Base-by-base conservation (phyloP, 1,140 invertebrate genomes). In the Phymorhynchus buccinoides region DNA sequence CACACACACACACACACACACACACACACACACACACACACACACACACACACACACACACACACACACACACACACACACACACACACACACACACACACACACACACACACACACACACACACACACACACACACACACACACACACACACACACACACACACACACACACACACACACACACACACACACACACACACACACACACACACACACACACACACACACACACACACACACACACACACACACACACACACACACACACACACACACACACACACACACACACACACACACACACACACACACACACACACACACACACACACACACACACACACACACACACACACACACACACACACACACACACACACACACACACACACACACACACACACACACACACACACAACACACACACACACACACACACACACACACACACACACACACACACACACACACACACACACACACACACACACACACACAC, bases 41-140 rank as follows among this genome's bases (percentile, higher is more conserved):
- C 68, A 66, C 62, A 66, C 62, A 66, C 62, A 66, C 62, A 66
- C 62, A 66, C 27, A 73, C 30, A 7, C 68, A 73, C 30, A 73
- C 27, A 73, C 68, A 73, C 68, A 73, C 32, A 73, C 32, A 73
- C 30, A 73, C 68, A 73, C 30, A 39, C 32, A 73, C 30, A 35
- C 30, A 73, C 1, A 39, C 68, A 73, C 32, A 73, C 68, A 73
- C 68, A 39, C 30, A 73, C 68, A 73, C 2, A 35, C 68, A 73
- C n/a, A 73, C 68, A 73, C n/a, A 73, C n/a, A 73, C 68, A 73
- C 9, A 66, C 68, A 73, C n/a, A 73, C n/a, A 73, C 68, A 73
- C 68, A 73, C 68, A 73, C 68, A 73, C 32, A 35, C 68, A 35
- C 0, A 73, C 30, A 37, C 32, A 37, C 68, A 35, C 68, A 7